These are phyloP conservation scores for Tenthredo notha DNA, from an alignment of 2,888 invertebrate genomes.

Conservation along the genomic window DNA sequence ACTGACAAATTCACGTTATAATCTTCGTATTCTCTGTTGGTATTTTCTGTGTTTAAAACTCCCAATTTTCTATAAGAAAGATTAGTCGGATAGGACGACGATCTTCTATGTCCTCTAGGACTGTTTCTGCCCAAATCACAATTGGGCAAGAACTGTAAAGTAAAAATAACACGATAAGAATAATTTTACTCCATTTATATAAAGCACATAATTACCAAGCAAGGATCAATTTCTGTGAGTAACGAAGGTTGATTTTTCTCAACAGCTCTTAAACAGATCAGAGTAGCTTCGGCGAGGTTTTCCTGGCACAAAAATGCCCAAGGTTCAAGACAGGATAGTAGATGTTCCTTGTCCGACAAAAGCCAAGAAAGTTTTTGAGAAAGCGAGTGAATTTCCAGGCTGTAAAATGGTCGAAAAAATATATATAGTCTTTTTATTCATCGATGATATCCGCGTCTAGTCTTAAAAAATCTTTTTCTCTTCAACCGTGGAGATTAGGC, in stretches of 20 bases:
- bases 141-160: constrained; percentile 71
- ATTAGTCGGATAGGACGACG: constrained; percentile 75
- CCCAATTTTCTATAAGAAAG: constrained; percentile 60
- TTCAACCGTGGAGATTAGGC: constrained; percentile 4
- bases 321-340: constrained; percentile 81
- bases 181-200: neutral
- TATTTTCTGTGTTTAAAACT: constrained; percentile 19
- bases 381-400: constrained; percentile 81
- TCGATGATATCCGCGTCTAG: neutral
- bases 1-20: neutral
- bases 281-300: constrained; percentile 82
- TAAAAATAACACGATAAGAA: neutral
- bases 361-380: constrained; percentile 83
- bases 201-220: constrained; percentile 75
- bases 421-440: neutral
- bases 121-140: constrained; percentile 71
- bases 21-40: neutral
- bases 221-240: constrained; percentile 83
- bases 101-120: constrained; percentile 73
- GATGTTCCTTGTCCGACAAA: constrained; percentile 82
- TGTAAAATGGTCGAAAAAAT: constrained; percentile 67
- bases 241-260: constrained; percentile 83
- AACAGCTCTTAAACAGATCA: constrained; percentile 83
- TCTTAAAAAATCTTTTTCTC: neutral
- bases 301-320: constrained; percentile 83